Evolutionary conservation across 1,140 invertebrate species (phyloP), one percentile per base, ranked within the genome.

Genomic region (Lutraria rhynchaena): DNA sequence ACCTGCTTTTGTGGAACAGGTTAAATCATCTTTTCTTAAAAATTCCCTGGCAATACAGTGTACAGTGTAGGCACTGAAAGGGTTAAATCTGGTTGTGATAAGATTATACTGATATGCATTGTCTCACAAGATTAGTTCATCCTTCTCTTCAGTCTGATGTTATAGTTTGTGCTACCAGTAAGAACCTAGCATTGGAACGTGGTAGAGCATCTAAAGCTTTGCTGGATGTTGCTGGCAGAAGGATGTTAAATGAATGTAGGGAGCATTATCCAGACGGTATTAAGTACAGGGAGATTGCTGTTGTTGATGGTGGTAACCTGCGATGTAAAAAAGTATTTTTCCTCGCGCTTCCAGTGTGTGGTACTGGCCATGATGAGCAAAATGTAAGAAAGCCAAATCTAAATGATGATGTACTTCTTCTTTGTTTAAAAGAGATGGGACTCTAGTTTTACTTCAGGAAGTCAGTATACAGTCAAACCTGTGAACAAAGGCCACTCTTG

Each of bases 141-240:
- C 11, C 7, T 57, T 13, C 29, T 35, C 58, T 58, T 53, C 51
- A 82, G 81, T 57, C 49, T 31, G 81, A 82, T 69, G 71, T 82
- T 1, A 35, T 75, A n/a, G 71, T 82, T 1, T 71, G 61, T 65
- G 75, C 70, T 3, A 51, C 81, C 17, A 58, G n/a, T 35, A 57
- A 49, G 19, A 53, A 53, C 22, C 51, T 82, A 2, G 33, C 44
- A 37, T 41, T 75, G 24, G 46, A 22, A 31, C 24, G 33, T 17
- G 81, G 81, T n/a, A 17, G 51, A 3, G 70, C 51, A 22, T 82
- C 81, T 17, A 53, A 24, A n/a, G 33, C 71, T 37, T 1, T 82
- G 15, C 35, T 75, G 2, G 51, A 67, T 51, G 55, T 35, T 11
- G 81, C 70, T 3, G 81, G 81, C 3, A 2, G 5, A 11, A 22